phyloP scores from a whole-genome alignment of 2,113 vertebrate species.

The Spheniscus mendiculus region DNA sequence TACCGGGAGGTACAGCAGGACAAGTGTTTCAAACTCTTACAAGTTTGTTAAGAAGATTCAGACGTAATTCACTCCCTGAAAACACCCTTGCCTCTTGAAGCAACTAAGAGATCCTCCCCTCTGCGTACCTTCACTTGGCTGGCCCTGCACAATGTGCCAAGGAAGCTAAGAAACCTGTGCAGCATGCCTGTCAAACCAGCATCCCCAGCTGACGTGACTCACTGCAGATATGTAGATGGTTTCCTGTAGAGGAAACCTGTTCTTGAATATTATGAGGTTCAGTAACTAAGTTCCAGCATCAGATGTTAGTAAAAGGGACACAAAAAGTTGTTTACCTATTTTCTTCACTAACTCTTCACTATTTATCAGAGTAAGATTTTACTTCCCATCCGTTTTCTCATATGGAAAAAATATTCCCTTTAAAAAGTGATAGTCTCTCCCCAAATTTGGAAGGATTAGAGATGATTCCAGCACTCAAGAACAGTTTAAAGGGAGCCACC shows the following conservation, averaged over 20 bases:
- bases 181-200: background rate
- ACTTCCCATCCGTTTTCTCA: background rate
- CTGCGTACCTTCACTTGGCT: fast-evolving
- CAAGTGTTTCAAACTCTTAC: background rate
- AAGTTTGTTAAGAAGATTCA: background rate
- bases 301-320: background rate
- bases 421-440: background rate
- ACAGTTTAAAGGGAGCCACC: background rate
- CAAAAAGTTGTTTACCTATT: background rate
- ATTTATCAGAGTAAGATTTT: background rate
- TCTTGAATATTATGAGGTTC: background rate
- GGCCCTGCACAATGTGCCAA: background rate
- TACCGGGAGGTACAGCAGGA: background rate
- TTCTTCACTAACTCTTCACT: background rate
- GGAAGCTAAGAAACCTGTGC: background rate
- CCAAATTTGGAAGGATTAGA: background rate
- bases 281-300: background rate
- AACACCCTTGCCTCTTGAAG: background rate
- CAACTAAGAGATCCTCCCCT: background rate
- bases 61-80: background rate
- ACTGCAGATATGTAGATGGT: fast-evolving
- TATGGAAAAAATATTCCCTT: fast-evolving
- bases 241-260: background rate
- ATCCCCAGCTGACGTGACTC: background rate
- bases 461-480: background rate